Base-by-base conservation (phyloP, 2,113 vertebrate genomes). In the Malaclemys terrapin region DNA sequence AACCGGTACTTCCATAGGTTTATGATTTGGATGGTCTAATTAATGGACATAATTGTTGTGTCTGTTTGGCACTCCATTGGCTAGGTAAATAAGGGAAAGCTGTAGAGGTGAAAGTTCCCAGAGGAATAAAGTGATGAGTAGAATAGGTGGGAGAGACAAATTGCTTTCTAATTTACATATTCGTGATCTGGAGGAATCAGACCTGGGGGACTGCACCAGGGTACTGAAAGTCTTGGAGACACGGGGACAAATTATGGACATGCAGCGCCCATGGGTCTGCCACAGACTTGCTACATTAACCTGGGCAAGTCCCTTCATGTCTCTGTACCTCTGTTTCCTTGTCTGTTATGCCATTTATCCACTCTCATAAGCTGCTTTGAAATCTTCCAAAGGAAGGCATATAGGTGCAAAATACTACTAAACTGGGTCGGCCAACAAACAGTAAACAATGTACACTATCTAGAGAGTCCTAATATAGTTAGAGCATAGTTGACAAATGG, bases 381-480 rank as follows among this genome's bases (percentile, higher is more conserved):
- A 38, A 52, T 53, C 12, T 22, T 80, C 69, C 69, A 81, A 89
- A 94, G 42, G 85, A 82, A 53, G 56, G 52, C 19, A 35, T 80
- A 10, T 56, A 80, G 56, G 84, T 94, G 29, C 83, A 65, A 93
- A 93, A 83, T 38, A 31, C 93, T 88, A 12, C 52, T 76, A 96
- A 96, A 75, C 89, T 88, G 93, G 24, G 94, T 93, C 91, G 2
- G 35, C 90, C 42, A 65, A 82, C 82, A 95, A 94, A 94, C 82
- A 87, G 59, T 86, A 84, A 57, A 94, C 96, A 97, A 92, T 89
- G 85, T 1, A 35, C 94, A 94, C 90, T 94, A 78, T 47, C 25
- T 78, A 86, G 96, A 96, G 94, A 88, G 92, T 97, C 95, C 87
- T 97, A 95, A 93, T 97, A 69, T 92, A 95, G 94, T 96, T 96